phyloP scores from a whole-genome alignment of 2,888 invertebrate species.

The Lissocephala sabroskyi region DNA sequence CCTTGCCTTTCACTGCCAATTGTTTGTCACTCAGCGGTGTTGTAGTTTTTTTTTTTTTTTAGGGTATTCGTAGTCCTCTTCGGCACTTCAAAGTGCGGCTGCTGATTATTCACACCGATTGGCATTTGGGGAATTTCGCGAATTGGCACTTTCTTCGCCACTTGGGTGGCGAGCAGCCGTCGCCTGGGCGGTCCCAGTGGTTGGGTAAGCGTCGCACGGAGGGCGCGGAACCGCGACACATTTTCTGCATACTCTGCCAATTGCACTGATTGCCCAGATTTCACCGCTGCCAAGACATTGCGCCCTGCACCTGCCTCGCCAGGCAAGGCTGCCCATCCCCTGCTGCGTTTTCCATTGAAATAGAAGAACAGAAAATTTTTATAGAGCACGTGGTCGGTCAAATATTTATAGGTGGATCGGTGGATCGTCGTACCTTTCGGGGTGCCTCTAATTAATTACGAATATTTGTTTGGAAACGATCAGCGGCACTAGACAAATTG shows the following conservation, averaged over 20 bases:
- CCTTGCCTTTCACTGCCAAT: conserved; percentile 56
- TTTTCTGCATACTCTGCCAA: too few species aligned
- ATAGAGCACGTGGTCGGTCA: conserved; percentile 4
- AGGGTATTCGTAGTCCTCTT: conserved; percentile 42
- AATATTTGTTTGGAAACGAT: conserved; percentile 51
- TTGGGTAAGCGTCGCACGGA: too few species aligned
- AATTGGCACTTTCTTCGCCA: conserved; percentile 63
- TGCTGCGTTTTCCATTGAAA: too few species aligned
- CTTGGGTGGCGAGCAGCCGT: conserved; percentile 63
- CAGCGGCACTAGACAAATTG: conserved; percentile 46
- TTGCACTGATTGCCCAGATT: too few species aligned
- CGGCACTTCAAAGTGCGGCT: conserved; percentile 3
- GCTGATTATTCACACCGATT: conserved; percentile 66
- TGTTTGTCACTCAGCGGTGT: conserved; percentile 60
- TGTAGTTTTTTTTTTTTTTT: conserved; percentile 23
- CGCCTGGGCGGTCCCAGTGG: too few species aligned
- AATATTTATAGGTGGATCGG: conserved; percentile 25
- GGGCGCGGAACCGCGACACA: too few species aligned
- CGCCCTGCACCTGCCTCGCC: too few species aligned
- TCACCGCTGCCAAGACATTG: too few species aligned
- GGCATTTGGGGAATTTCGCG: conserved; percentile 63
- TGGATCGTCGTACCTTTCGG: conserved; percentile 32
- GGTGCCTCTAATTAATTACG: conserved; percentile 56
- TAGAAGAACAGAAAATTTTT: neutral
- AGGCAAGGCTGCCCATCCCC: too few species aligned